A percentile compares a stretch with the other conserved stretches of the same genome.
Conservation (phyloP, 92 coral and sea anemone species). For the Porites cylindrica region DNA sequence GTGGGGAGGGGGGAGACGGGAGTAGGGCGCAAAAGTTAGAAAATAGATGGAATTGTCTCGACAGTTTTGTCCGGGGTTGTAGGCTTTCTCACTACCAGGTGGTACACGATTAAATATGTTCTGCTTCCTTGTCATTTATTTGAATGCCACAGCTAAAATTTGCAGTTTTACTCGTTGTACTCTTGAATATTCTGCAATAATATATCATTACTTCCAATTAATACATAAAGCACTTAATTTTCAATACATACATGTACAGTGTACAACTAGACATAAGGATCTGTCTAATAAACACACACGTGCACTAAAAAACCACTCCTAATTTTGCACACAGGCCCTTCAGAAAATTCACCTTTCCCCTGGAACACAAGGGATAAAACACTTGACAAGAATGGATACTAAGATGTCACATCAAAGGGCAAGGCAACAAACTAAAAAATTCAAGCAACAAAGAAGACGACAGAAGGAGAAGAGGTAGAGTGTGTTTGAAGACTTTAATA, state of each 20-base stretch:
- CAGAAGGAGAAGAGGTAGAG: constrained; percentile 23
- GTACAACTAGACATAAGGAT: not conserved
- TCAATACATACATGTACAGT: not conserved
- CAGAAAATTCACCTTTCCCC: constrained; percentile 42
- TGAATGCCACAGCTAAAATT: too few relatives aligned
- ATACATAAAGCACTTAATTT: not conserved
- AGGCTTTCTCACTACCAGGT: not conserved
- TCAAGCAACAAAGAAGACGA: constrained; percentile 36
- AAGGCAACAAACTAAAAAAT: constrained; percentile 27
- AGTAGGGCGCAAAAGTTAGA: too few relatives aligned
- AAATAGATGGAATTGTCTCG: too few relatives aligned
- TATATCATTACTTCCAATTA: too few relatives aligned
- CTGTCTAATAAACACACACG: not conserved
- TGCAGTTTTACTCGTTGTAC: too few relatives aligned
- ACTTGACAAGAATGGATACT: constrained; percentile 25
- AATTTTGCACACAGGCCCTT: constrained; percentile 29
- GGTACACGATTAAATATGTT: too few relatives aligned
- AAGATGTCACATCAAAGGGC: constrained; percentile 4
- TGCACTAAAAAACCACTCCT: not conserved
- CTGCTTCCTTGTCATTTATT: too few relatives aligned
- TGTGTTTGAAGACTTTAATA: too few relatives aligned
- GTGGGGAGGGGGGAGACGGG: too few relatives aligned
- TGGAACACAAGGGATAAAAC: constrained; percentile 19
- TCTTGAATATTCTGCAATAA: too few relatives aligned
- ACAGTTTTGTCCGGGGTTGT: too few relatives aligned